Percentiles rank a stretch among this genome's conserved stretches.
These are phyloP conservation scores for Rugalucina vietnamica DNA, from an alignment of 2,888 invertebrate genomes.

Conservation along the genomic window DNA sequence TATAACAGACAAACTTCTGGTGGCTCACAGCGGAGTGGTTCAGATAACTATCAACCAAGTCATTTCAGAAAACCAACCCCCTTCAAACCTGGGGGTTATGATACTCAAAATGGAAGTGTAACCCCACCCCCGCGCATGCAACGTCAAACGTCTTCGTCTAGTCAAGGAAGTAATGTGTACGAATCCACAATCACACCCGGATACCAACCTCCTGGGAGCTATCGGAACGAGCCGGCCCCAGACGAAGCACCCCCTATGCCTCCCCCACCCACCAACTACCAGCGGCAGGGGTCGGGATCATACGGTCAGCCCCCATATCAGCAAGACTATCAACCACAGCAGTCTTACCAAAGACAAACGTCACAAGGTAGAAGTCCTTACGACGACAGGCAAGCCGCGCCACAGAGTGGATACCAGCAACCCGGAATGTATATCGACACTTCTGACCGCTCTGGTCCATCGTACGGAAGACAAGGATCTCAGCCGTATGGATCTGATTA, in stretches of 20 bases:
- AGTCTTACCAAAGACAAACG: constrained; percentile 48
- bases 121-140: constrained; percentile 53
- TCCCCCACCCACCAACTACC: constrained; percentile 57
- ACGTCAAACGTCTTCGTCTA: constrained; percentile 54
- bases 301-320: constrained; percentile 40
- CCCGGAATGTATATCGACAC: constrained; percentile 50
- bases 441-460: constrained; percentile 13
- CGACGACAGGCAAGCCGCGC: constrained; percentile 33
- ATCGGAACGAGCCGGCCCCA: constrained; percentile 11
- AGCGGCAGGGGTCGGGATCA: not conserved
- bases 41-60: constrained; percentile 46
- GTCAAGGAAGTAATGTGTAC: constrained; percentile 51
- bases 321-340: not conserved
- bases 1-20: constrained; percentile 51
- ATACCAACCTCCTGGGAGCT: constrained; percentile 44
- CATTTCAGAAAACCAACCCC: constrained; percentile 62
- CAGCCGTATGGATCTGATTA: constrained; percentile 33
- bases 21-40: constrained; percentile 43
- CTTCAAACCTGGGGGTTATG: constrained; percentile 46
- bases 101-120: constrained; percentile 37
- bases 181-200: constrained; percentile 57
- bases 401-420: constrained; percentile 16
- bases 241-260: constrained; percentile 57
- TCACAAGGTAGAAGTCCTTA: constrained; percentile 47
- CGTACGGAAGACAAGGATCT: constrained; percentile 57